Base-by-base conservation (phyloP, 1,140 invertebrate genomes). In the Pomacea maculata region DNA sequence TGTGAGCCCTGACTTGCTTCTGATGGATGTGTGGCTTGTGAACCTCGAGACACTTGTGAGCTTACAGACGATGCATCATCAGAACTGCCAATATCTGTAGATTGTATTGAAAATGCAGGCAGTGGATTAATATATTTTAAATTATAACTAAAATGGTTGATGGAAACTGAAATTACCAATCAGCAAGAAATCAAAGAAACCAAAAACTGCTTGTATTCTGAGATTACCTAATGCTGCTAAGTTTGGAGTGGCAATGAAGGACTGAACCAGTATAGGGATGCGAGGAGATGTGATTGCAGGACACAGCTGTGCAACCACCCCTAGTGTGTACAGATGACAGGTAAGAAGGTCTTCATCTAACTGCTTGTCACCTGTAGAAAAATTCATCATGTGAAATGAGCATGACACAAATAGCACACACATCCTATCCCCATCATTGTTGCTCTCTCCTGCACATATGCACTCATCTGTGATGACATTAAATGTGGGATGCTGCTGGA, bases 201-300 rank as follows among this genome's bases (percentile, higher is more conserved):
- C 34, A 45, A 1, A 45, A 45, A 45, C 34, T 45, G 34, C 6
- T 2, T 45, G 34, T 45, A 45, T 45, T 6, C 34, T 45, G 57
- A 21, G 10, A n/a, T 25, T 75, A 83, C 82, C 72, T 57, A 73
- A 64, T 12, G 5, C 80, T 21, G 73, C 45, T 34, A 84, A 81
- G 65, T 81, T 83, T 25, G 83, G 83, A 12, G 81, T 79, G 52
- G 90, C 89, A 67, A 92, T 86, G 75, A 92, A 86, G 82, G 91
- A 92, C 84, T 92, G 91, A 61, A 93, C 87, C 45, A 92, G 85
- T 67, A 92, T 86, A 71, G 90, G 90, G 25, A 91, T 85, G 19
- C 89, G 84, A 75, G 91, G 90, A 63, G 92, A 90, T 15, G 90
- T 89, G 61, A 87, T 86, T 0, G 86, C 84, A 0, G 92, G 92